These are phyloP conservation scores for Gallirallus australis DNA, from an alignment of 2,797 vertebrate genomes.

Conservation along the genomic window DNA sequence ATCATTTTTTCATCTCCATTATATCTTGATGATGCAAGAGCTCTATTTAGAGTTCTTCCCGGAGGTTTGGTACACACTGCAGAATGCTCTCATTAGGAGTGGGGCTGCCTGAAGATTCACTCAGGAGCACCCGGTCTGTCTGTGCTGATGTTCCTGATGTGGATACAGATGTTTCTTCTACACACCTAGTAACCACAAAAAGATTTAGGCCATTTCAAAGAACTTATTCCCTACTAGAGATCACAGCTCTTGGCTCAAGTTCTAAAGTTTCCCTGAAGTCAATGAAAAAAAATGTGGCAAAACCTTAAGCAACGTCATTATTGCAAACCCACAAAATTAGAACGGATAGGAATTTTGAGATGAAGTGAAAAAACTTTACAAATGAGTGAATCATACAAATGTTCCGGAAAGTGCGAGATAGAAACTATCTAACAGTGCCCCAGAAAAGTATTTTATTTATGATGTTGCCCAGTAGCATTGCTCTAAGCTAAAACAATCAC, in stretches of 20 bases:
- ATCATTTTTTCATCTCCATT: background rate
- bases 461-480: background rate
- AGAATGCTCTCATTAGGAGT: background rate
- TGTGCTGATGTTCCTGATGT: background rate
- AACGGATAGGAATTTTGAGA: background rate
- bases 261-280: background rate
- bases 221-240: background rate
- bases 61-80: background rate
- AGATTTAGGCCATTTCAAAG: background rate
- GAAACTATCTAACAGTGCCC: background rate
- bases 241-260: background rate
- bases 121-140: background rate
- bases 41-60: background rate
- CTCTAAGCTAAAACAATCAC: background rate
- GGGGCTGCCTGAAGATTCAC: background rate
- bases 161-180: background rate
- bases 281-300: background rate
- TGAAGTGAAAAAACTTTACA: background rate
- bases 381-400: background rate
- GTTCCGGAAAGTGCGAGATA: background rate
- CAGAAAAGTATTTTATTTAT: conserved; percentile 20
- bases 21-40: background rate
- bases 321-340: background rate
- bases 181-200: background rate
- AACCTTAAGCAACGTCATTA: background rate